phyloP scores from a whole-genome alignment of 2,888 invertebrate genomes.

The Elmis aenea region DNA sequence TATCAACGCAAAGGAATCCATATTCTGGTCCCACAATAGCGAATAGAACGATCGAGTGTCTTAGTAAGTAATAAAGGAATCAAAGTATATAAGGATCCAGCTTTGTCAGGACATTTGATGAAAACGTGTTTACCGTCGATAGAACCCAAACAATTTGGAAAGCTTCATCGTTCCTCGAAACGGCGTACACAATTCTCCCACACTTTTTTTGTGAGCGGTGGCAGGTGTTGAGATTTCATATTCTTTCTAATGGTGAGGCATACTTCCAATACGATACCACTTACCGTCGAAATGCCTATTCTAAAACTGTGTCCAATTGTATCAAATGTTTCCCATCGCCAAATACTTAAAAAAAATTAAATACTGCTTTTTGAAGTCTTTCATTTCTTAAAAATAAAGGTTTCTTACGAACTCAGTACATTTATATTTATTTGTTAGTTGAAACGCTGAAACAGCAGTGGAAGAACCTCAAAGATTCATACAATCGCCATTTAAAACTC shows the following conservation, averaged over 20 bases:
- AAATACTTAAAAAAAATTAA: too few relatives aligned
- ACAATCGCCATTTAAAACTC: too few relatives aligned
- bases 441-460: too few relatives aligned
- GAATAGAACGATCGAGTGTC: conserved; percentile 15
- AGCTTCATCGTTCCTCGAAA: conserved; percentile 22
- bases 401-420: too few relatives aligned
- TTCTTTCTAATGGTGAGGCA: conserved; percentile 27
- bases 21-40: conserved; percentile 16
- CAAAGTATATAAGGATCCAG: conserved; percentile 18
- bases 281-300: conserved; percentile 28
- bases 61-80: conserved; percentile 13
- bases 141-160: conserved; percentile 23
- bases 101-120: conserved; percentile 20
- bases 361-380: too few relatives aligned
- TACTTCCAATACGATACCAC: conserved; percentile 27
- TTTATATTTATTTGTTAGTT: too few relatives aligned
- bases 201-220: conserved; percentile 15
- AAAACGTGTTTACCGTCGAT: conserved; percentile 20
- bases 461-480: too few relatives aligned
- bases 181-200: conserved; percentile 14
- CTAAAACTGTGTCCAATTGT: conserved; percentile 29
- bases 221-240: conserved; percentile 14
- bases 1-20: conserved; percentile 21
- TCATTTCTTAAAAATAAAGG: too few relatives aligned
- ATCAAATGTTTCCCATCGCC: too few relatives aligned